Evolutionary conservation across 2,113 vertebrate species (phyloP).

Genomic region (Sorex araneus): DNA sequence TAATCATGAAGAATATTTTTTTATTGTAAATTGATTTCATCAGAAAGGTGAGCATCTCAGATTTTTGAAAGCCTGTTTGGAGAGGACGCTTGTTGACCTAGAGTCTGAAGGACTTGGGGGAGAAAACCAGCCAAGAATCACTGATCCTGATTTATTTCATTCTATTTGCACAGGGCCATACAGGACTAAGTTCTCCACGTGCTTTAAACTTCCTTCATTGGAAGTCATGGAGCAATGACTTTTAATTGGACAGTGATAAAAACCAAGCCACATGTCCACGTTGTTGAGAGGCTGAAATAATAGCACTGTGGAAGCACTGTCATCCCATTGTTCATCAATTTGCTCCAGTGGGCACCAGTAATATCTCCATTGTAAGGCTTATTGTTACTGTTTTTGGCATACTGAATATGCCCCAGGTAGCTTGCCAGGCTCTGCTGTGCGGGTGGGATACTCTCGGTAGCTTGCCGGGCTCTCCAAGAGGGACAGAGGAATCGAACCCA

Average conservation of each 20-base stretch:
- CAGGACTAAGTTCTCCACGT: background rate
- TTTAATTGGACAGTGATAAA: constrained; percentile 28
- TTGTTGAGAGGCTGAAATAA: constrained; percentile 41
- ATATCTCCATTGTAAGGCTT: too few species aligned
- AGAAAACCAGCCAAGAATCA: background rate
- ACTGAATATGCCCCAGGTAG: too few species aligned
- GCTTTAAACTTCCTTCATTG: background rate
- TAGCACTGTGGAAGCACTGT: too few species aligned
- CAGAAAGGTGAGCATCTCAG: constrained; percentile 27
- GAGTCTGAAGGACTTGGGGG: background rate
- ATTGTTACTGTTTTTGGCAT: too few species aligned
- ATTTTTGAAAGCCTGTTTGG: background rate
- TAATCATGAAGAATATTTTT: constrained; percentile 33
- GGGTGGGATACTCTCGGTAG: too few species aligned
- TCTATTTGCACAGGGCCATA: background rate
- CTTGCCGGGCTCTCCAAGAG: too few species aligned
- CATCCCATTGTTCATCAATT: too few species aligned
- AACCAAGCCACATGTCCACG: constrained; percentile 16
- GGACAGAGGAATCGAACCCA: too few species aligned
- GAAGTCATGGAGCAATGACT: constrained; percentile 36
- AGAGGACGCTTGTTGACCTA: background rate
- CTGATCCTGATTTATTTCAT: background rate
- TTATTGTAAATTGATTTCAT: background rate
- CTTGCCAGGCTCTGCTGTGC: too few species aligned
- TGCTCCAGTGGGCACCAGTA: too few species aligned